Evolutionary conservation across 2,113 vertebrate genomes (phyloP), one percentile per base, ranked within the genome.

Genomic region (Misgurnus mizolepis): DNA sequence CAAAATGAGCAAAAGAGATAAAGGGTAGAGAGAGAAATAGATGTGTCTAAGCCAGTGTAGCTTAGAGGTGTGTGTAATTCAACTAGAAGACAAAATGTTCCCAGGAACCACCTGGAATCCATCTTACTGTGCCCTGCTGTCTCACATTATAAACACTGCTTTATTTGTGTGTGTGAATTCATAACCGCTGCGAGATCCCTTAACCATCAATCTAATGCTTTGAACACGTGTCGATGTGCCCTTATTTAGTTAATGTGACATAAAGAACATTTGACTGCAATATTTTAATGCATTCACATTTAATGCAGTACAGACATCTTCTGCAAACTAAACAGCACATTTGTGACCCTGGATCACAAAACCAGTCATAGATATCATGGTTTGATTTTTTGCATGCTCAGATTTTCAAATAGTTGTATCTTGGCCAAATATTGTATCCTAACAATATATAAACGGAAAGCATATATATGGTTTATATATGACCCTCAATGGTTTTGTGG

Each of bases 71-170:
- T 58, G 41, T 79, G 67, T 70, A 15, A 53, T 64, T 12, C 45
- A 53, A n/a, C 8, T 12, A 43, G 3, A 55, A 80, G 70, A 80
- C 50, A 80, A 74, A 56, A n/a, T 83, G 82, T 84, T 76, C 83
- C 76, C 61, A 67, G 40, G n/a, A 47, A 67, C 72, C 79, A 81
- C 81, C 84, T 86, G 82, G 74, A 82, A 64, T 79, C 45, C 71
- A 76, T 83, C 80, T 62, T n/a, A 67, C 10, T 41, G 5, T 77
- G 68, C n/a, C 79, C 67, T 80, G 61, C 58, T 80, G 67, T 79
- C 56, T 68, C 15, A 49, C 41, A 81, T 22, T 80, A 60, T 83
- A 66, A 80, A 83, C 78, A 80, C 75, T 58, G 53, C 5, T 7
- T 76, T 65, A 61, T 69, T 11, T 70, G 72, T 49, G 14, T 62